Evolutionary conservation across 35 echinoderm and acorn worm species (phyloP).

Genomic region (Heliocidaris tuberculata): DNA sequence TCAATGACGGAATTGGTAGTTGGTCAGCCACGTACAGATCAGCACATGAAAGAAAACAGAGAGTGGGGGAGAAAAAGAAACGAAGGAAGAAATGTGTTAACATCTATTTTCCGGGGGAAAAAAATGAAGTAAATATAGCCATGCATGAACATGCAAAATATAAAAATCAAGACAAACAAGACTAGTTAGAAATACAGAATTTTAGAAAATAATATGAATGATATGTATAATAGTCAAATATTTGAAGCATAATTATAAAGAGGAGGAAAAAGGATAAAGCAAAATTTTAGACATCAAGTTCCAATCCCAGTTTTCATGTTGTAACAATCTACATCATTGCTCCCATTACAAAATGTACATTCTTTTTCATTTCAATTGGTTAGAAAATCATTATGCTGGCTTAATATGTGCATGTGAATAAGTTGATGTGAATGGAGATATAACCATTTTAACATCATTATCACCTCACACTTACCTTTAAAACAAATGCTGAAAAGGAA

Average conservation of each 20-base stretch:
- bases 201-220: not conserved
- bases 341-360: not conserved
- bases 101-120: not conserved
- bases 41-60: constrained; percentile 38
- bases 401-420: not conserved
- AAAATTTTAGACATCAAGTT: not conserved
- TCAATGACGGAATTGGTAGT: not conserved
- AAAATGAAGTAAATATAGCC: not conserved
- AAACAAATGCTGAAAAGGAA: not conserved
- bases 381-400: not conserved
- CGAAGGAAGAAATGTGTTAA: constrained; percentile 28
- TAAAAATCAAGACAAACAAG: not conserved
- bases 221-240: not conserved
- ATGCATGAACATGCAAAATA: not conserved
- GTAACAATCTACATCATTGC: not conserved
- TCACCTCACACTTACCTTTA: not conserved
- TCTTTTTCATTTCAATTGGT: not conserved
- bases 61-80: constrained; percentile 2
- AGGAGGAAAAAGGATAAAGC: not conserved
- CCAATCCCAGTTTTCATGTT: not conserved
- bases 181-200: not conserved
- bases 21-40: not conserved
- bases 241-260: not conserved
- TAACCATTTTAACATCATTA: not conserved
- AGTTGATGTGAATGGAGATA: not conserved